phyloP scores from a whole-genome alignment of 2,888 invertebrate species.

The Drosophila greeni region DNA sequence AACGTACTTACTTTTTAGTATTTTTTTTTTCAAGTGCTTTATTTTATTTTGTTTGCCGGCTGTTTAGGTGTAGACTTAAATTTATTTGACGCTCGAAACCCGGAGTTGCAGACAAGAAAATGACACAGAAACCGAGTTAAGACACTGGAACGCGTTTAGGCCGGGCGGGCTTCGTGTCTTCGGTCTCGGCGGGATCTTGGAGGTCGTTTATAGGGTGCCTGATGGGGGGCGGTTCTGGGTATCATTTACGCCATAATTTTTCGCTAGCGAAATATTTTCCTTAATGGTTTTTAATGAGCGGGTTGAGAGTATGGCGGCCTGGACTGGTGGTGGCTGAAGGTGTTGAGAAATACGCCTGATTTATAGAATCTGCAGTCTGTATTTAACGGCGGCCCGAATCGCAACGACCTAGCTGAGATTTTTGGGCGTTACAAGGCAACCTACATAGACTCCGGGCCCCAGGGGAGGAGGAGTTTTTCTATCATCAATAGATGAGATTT shows the following conservation, averaged over 20 bases:
- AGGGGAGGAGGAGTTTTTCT: slow-evolving; percentile 5
- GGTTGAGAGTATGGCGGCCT: slow-evolving; percentile 48
- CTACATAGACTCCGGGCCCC: slow-evolving; percentile 24
- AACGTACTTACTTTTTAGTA: slow-evolving; percentile 29
- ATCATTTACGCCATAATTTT: slow-evolving; percentile 73
- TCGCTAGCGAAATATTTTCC: slow-evolving; percentile 66
- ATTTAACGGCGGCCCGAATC: slow-evolving; percentile 56
- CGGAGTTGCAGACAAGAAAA: slow-evolving; percentile 70
- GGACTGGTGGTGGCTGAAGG: slow-evolving; percentile 48
- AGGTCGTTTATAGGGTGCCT: slow-evolving; percentile 60
- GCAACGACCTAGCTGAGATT: slow-evolving; percentile 17
- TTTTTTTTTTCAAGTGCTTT: slow-evolving; percentile 28
- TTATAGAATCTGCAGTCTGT: slow-evolving; percentile 66
- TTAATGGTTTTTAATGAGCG: slow-evolving; percentile 73
- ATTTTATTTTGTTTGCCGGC: slow-evolving; percentile 30
- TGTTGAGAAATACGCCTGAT: slow-evolving; percentile 71
- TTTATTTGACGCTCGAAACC: slow-evolving; percentile 69
- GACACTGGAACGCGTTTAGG: slow-evolving; percentile 57
- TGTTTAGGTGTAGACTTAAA: slow-evolving; percentile 61
- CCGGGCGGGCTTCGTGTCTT: slow-evolving; percentile 34
- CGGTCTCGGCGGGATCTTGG: slow-evolving; percentile 20
- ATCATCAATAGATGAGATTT: slow-evolving; percentile 28
- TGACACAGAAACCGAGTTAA: slow-evolving; percentile 73
- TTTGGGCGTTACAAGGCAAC: slow-evolving; percentile 31
- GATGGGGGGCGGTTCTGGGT: slow-evolving; percentile 46